Evolutionary conservation across 2,797 vertebrate species (phyloP), one percentile per base, ranked within the genome.

Genomic region (Micromesistius poutassou): DNA sequence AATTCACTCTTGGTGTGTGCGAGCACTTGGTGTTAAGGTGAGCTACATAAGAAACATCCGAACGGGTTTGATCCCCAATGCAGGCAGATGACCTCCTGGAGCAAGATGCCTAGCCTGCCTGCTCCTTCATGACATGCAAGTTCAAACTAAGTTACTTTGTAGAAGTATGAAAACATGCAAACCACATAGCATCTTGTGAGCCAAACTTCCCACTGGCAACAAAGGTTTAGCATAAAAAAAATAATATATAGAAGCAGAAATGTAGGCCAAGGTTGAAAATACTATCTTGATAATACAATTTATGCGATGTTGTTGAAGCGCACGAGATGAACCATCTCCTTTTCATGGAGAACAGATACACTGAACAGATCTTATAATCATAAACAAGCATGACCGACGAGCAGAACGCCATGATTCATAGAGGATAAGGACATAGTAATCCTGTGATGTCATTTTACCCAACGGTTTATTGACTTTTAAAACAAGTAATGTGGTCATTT

Each of bases 401-500:
- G 55, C 55, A 25, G 55, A n/a, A 62, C 7, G n/a, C 55, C 55
- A 25, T n/a, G 55, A 25, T 62, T 62, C 7, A 62, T 62, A n/a
- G 55, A 62, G 55, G 25, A 25, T 62, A 62, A 25, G 22, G 55
- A 62, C 2, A 22, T 62, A n/a, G 55, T 62, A 31, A 71, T 76
- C 50, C n/a, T 35, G 14, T 62, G 73, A 35, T 7, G 68, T 76
- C 70, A 75, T 82, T 68, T 28, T n/a, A 40, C 55, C n/a, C 22
- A 22, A n/a, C 6, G n/a, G 55, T 9, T 62, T 25, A 62, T 25
- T 25, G 55, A 62, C 55, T 62, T 62, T 25, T n/a, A 62, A 62
- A 62, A 62, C n/a, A 25, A 62, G n/a, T 62, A 62, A 85, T 81
- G 82, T 77, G 77, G 84, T 83, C 79, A 80, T 81, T n/a, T 62